phyloP scores from a whole-genome alignment of 1,140 invertebrate species.

The Drosophila rufa region DNA sequence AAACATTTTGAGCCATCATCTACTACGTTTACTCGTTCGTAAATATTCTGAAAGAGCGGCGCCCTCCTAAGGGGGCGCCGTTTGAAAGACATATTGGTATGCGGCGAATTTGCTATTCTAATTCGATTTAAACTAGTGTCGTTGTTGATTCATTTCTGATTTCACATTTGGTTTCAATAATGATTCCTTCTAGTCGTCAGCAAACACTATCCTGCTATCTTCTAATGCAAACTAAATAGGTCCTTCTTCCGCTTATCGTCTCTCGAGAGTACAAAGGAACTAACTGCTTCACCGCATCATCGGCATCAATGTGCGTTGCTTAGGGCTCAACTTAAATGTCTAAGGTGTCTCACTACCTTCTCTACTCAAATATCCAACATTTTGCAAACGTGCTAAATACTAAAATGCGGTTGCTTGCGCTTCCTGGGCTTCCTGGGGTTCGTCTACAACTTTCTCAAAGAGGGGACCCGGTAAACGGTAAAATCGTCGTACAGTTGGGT shows the following conservation, averaged over 20 bases:
- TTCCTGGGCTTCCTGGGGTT: not conserved
- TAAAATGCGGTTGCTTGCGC: slow-evolving; percentile 22
- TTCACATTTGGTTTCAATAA: slow-evolving; percentile 58
- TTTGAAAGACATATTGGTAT: slow-evolving; percentile 69
- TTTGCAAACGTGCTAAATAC: slow-evolving; percentile 26
- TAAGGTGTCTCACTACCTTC: slow-evolving; percentile 19
- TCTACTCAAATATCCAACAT: slow-evolving; percentile 35
- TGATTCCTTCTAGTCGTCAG: slow-evolving; percentile 45
- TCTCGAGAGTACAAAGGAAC: slow-evolving; percentile 41
- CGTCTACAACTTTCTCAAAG: slow-evolving; percentile 24
- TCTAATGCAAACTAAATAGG: slow-evolving; percentile 39
- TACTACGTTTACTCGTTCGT: slow-evolving; percentile 29
- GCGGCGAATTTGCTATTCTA: slow-evolving; percentile 63
- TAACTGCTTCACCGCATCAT: no score
- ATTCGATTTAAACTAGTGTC: slow-evolving; percentile 80
- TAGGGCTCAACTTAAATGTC: slow-evolving; percentile 32
- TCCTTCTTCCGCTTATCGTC: slow-evolving; percentile 1
- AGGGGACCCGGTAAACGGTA: slow-evolving; percentile 8
- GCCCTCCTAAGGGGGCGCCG: slow-evolving; percentile 36
- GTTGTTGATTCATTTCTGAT: slow-evolving; percentile 77
- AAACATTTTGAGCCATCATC: slow-evolving; percentile 51
- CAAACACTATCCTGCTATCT: slow-evolving; percentile 47
- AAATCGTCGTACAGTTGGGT: slow-evolving; percentile 36
- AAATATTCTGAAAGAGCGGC: slow-evolving; percentile 39
- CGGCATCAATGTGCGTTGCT: slow-evolving; percentile 42